A percentile compares a stretch with the other conserved stretches of the same genome.
Conservation (phyloP, 2,113 vertebrate genomes). For the Amphiprion percula region DNA sequence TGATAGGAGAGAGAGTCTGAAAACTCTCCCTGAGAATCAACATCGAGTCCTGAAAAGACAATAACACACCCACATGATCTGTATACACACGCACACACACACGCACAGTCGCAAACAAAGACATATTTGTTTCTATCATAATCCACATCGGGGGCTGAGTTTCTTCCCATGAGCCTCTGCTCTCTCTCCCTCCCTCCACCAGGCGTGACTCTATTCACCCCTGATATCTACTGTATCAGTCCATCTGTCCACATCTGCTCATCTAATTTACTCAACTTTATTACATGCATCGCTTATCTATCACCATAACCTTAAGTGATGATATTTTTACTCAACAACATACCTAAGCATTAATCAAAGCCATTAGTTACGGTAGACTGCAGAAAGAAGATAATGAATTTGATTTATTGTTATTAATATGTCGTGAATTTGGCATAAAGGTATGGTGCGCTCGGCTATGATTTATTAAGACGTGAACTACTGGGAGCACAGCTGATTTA, state of each 20-base stretch:
- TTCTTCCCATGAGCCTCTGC: constrained; percentile 58
- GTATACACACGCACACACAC: neutral
- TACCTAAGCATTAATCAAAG: constrained; percentile 12
- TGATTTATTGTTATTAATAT: constrained; percentile 42
- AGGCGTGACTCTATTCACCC: constrained; percentile 20
- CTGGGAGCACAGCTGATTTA: constrained; percentile 16
- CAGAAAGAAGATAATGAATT: constrained; percentile 1
- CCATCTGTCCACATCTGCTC: constrained; percentile 41
- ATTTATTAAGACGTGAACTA: constrained; percentile 16
- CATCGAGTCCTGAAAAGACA: constrained; percentile 7
- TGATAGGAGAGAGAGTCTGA: neutral
- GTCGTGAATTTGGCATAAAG: constrained; percentile 15
- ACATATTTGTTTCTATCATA: constrained; percentile 62
- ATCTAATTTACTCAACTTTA: constrained; percentile 24
- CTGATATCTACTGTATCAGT: constrained; percentile 31
- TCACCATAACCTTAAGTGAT: constrained; percentile 5
- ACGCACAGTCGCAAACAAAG: constrained; percentile 61
- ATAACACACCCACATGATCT: neutral
- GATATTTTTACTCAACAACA: neutral
- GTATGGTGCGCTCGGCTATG: neutral
- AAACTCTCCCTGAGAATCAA: neutral
- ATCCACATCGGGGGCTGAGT: constrained; percentile 38
- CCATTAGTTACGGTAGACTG: neutral
- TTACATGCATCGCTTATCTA: constrained; percentile 4
- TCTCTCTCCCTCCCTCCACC: neutral